Evolutionary conservation across 2,797 vertebrate species (phyloP).

Genomic region (Zonotrichia albicollis): DNA sequence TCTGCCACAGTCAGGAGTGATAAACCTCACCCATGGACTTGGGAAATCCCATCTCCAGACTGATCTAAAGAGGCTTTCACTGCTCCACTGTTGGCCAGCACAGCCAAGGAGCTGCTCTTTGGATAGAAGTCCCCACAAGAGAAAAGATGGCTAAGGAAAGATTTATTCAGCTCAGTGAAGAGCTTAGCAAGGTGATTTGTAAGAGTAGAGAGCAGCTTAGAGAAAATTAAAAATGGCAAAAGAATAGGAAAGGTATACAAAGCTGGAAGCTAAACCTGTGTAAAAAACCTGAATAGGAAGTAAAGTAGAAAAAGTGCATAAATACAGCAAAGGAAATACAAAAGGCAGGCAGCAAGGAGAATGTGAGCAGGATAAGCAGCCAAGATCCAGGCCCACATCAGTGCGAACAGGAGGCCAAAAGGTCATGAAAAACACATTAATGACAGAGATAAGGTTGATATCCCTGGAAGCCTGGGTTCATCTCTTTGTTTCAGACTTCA

Average conservation of each 20-base stretch:
- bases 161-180: neutral
- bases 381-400: neutral
- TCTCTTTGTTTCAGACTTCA: neutral
- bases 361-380: neutral
- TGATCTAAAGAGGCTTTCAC: neutral
- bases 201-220: conserved; percentile 6
- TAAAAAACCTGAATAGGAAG: conserved; percentile 19
- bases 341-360: neutral
- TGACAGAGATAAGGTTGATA: neutral
- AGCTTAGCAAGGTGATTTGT: conserved; percentile 24
- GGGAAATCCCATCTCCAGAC: neutral
- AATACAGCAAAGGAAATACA: neutral
- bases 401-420: neutral
- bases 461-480: neutral
- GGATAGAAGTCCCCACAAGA: neutral
- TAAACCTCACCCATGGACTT: neutral
- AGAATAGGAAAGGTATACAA: neutral
- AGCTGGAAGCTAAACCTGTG: neutral
- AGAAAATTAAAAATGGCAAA: conserved; percentile 47
- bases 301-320: neutral
- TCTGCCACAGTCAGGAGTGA: neutral
- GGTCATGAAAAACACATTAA: neutral
- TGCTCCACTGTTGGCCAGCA: neutral
- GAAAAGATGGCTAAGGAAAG: neutral
- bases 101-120: neutral